phyloP scores from a whole-genome alignment of 1,140 invertebrate genomes.

The Drosophila ogumai region DNA sequence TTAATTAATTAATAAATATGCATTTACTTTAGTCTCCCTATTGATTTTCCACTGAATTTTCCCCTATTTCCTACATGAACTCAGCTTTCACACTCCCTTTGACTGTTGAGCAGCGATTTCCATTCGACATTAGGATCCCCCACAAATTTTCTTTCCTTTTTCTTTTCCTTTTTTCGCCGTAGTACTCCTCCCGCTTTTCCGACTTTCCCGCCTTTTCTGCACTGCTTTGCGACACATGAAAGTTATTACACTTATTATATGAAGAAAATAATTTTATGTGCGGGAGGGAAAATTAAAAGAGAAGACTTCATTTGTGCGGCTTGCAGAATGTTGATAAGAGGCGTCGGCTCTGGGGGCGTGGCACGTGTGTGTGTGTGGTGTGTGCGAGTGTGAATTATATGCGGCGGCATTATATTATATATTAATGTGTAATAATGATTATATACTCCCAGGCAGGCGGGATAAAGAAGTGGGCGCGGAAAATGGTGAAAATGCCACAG shows the following conservation, averaged over 20 bases:
- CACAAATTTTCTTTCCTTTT: neutral
- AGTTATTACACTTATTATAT: constrained; percentile 83
- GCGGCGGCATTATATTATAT: constrained; percentile 69
- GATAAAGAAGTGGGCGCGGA: constrained; percentile 2
- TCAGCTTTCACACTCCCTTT: constrained; percentile 2
- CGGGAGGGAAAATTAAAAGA: constrained; percentile 69
- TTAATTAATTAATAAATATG: neutral
- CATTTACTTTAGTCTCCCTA: neutral
- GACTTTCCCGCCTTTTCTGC: constrained; percentile 25
- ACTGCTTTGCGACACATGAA: constrained; percentile 71
- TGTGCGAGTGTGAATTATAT: constrained; percentile 63
- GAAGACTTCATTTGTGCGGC: constrained; percentile 76
- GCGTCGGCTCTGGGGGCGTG: constrained; percentile 37
- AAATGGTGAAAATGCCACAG: constrained; percentile 1
- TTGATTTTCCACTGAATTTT: neutral
- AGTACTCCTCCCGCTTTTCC: neutral
- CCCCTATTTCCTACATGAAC: neutral
- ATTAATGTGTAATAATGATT: constrained; percentile 77
- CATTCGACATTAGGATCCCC: constrained; percentile 14
- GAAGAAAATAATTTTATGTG: constrained; percentile 79
- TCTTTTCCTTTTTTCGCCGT: constrained; percentile 1
- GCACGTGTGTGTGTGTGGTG: constrained; percentile 7
- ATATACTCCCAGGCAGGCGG: constrained; percentile 23
- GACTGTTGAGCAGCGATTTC: constrained; percentile 18
- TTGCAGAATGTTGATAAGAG: constrained; percentile 77